Conservation (phyloP, 2,113 vertebrate species). For the Poicephalus gulielmi region DNA sequence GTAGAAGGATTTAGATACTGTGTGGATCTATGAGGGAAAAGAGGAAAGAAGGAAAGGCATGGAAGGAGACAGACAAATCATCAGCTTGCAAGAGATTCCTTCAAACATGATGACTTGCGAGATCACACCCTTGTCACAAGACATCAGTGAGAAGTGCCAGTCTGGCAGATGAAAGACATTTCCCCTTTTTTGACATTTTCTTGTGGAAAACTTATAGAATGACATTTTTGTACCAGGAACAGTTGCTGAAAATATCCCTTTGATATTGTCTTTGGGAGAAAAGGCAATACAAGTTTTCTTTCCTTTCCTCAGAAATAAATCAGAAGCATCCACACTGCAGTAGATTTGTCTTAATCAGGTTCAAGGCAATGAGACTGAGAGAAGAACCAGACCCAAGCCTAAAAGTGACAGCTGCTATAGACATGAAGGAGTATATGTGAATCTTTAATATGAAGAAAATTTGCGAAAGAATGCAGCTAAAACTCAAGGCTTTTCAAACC, state of each 20-base stretch:
- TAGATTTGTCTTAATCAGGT: not conserved
- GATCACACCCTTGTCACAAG: not conserved
- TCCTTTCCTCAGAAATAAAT: not conserved
- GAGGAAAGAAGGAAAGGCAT: not conserved
- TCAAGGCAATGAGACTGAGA: not conserved
- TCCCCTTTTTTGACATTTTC: not conserved
- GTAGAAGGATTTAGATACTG: not conserved
- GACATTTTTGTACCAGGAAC: not conserved
- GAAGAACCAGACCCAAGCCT: not conserved
- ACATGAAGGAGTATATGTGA: not conserved
- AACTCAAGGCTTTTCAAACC: not conserved
- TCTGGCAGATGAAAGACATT: not conserved
- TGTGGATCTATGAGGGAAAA: not conserved
- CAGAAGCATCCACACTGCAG: not conserved
- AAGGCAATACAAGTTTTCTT: not conserved
- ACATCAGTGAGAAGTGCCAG: not conserved
- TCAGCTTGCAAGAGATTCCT: not conserved
- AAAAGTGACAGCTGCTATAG: not conserved
- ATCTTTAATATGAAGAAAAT: not conserved
- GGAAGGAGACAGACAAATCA: not conserved
- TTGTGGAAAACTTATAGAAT: not conserved
- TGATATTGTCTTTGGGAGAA: not conserved
- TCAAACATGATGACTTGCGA: not conserved
- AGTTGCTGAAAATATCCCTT: not conserved
- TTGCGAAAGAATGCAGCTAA: not conserved